Conservation (phyloP, 35 echinoderm and acorn worm species). For the Ophioderma brevispina region DNA sequence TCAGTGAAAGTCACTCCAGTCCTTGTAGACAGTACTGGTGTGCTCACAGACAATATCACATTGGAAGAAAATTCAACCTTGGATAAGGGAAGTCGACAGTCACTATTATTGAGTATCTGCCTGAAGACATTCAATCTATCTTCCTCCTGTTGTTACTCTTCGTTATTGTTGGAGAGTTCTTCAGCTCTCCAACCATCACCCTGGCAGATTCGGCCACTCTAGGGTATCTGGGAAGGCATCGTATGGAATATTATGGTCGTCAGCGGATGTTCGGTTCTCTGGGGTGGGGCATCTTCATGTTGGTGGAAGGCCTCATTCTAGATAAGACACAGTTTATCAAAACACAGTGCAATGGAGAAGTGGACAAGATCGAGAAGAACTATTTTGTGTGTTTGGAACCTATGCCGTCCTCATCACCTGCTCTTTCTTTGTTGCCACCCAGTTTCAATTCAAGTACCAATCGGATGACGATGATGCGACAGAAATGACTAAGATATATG, state of each 20-base stretch:
- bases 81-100: not conserved
- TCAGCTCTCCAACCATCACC: slow-evolving; percentile 87
- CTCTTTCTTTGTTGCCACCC: slow-evolving; percentile 81
- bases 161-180: slow-evolving; percentile 91
- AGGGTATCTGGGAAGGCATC: slow-evolving; percentile 76
- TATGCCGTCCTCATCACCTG: slow-evolving; percentile 84
- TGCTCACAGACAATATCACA: not conserved
- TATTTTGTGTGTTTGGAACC: slow-evolving; percentile 84
- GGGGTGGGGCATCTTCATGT: slow-evolving; percentile 90
- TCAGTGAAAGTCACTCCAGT: not conserved
- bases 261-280: slow-evolving; percentile 93
- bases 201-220: slow-evolving; percentile 91
- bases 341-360: slow-evolving; percentile 53
- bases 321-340: slow-evolving; percentile 40
- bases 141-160: slow-evolving; percentile 77
- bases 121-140: slow-evolving; percentile 38
- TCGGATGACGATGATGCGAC: slow-evolving; percentile 47
- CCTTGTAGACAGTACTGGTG: not conserved
- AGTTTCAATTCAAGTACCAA: slow-evolving; percentile 73
- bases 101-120: slow-evolving; percentile 44
- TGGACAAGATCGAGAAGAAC: slow-evolving; percentile 39
- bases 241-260: slow-evolving; percentile 82
- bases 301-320: slow-evolving; percentile 71
- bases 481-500: slow-evolving; percentile 39
- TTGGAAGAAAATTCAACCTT: not conserved